A percentile compares a stretch with the other conserved stretches of the same genome.
These are phyloP conservation scores for Pterophyllum scalare DNA, from an alignment of 2,113 vertebrate species.

Conservation along the genomic window DNA sequence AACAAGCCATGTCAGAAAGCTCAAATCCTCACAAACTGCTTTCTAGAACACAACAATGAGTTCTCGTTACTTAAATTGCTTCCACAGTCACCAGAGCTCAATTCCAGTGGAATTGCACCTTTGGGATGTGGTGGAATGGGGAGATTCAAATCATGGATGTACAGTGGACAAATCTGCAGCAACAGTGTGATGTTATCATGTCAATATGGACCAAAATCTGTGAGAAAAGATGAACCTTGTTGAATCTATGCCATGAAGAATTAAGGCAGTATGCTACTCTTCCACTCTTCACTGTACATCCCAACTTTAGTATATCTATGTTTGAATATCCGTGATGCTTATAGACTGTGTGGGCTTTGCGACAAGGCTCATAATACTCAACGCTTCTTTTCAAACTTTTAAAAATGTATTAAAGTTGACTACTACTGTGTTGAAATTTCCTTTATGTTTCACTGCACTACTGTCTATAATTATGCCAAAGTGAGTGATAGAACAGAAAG, in stretches of 20 bases:
- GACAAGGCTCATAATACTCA: not conserved
- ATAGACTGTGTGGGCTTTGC: not conserved
- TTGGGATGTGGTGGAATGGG: not conserved
- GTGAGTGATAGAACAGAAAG: slow-evolving; percentile 19
- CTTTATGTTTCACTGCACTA: slow-evolving; percentile 10
- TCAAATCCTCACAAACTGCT: too few species aligned
- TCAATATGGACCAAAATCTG: too few species aligned
- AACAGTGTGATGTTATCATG: not conserved
- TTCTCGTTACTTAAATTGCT: too few species aligned
- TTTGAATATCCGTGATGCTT: not conserved
- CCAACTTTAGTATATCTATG: not conserved
- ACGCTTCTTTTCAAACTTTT: not conserved
- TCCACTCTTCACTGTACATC: not conserved
- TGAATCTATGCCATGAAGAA: too few species aligned
- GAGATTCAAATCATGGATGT: not conserved
- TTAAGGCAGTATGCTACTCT: not conserved
- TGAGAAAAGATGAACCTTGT: too few species aligned
- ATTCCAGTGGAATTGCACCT: too few species aligned
- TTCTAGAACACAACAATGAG: too few species aligned
- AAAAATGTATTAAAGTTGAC: not conserved
- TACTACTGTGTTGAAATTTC: not conserved
- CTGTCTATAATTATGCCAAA: slow-evolving; percentile 38
- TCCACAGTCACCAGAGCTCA: too few species aligned
- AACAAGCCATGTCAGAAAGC: too few species aligned
- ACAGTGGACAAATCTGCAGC: not conserved